Base-by-base conservation (phyloP, 2,797 vertebrate species). In the Carduelis carduelis region DNA sequence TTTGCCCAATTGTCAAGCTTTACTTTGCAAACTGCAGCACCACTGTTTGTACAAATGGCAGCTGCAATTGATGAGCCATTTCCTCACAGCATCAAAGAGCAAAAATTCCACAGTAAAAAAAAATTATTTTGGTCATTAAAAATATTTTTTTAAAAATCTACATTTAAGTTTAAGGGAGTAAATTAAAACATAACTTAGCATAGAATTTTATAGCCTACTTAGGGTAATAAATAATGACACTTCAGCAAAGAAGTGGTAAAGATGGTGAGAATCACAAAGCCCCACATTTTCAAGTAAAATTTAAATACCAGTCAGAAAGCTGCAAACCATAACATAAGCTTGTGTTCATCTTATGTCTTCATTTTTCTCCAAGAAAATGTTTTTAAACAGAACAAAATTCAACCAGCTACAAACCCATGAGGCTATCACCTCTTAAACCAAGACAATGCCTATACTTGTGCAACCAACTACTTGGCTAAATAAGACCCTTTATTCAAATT, bases 221-320 rank as follows among this genome's bases (percentile, higher is more conserved):
- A 30, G 26, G 0, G 0, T 16, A 70, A 39, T 43, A 52, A 64
- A 15, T 23, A 88, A 24, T 27, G 11, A 39, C 35, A 66, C 14
- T 60, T 80, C 12, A 77, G 34, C 16, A 88, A 71, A 64, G n/a
- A 68, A 83, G 64, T 6, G 1, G 20, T 26, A 12, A 90, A 71
- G 9, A 80, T 0, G 32, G 7, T 17, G 72, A 87, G 19, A 90
- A 82, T 27, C 47, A 77, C 43, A 77, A 84, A 90, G 15, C 4
- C 7, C 5, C 20, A 22, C 0, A 0, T 63, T 77, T 43, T 46
- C 6, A 52, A 82, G 20, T 28, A 50, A 59, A 68, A 68, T 56
- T 47, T 2, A 76, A 82, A 92, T 69, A 79, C 6, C 37, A 85
- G 63, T 53, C 66, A 82, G 52, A 87, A 84, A 66, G 56, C 37